Evolutionary conservation across 2,113 vertebrate species (phyloP).

Genomic region (Synodontis membranacea): DNA sequence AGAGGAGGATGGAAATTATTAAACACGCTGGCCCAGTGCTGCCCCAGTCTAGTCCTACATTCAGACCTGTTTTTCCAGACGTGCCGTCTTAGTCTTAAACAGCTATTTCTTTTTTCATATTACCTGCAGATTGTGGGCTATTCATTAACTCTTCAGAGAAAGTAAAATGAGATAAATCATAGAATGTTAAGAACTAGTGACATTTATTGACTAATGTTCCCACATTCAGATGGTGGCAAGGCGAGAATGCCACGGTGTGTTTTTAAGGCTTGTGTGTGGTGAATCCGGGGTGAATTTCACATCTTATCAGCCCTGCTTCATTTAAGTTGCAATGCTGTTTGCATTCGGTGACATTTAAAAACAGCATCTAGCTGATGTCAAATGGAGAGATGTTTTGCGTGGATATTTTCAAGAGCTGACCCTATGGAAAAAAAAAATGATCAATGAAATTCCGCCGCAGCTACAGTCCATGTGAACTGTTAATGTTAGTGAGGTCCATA

Average conservation of each 20-base stretch:
- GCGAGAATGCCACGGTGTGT: slow-evolving; percentile 41
- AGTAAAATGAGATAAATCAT: background rate
- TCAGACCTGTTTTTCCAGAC: background rate
- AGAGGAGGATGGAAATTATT: background rate
- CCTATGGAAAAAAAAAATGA: background rate
- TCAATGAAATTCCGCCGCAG: background rate
- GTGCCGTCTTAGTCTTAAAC: background rate
- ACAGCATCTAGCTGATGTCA: slow-evolving; percentile 41
- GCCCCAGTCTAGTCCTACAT: background rate
- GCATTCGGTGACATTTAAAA: slow-evolving; percentile 68
- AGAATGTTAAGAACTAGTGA: slow-evolving; percentile 38
- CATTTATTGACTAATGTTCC: slow-evolving; percentile 54
- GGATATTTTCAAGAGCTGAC: background rate
- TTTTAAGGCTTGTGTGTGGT: background rate
- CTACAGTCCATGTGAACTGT: background rate
- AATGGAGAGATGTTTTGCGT: background rate
- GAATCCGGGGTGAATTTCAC: background rate
- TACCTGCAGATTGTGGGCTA: background rate
- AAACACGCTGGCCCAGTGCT: background rate
- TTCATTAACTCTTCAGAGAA: slow-evolving; percentile 6
- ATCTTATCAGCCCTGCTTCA: slow-evolving; percentile 46
- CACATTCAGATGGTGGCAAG: slow-evolving; percentile 40
- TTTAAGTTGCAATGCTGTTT: slow-evolving; percentile 44
- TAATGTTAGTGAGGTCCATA: too few species aligned
- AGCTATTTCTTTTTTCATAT: background rate